Evolutionary conservation across 2,113 vertebrate genomes (phyloP).

Genomic region (Pica pica): DNA sequence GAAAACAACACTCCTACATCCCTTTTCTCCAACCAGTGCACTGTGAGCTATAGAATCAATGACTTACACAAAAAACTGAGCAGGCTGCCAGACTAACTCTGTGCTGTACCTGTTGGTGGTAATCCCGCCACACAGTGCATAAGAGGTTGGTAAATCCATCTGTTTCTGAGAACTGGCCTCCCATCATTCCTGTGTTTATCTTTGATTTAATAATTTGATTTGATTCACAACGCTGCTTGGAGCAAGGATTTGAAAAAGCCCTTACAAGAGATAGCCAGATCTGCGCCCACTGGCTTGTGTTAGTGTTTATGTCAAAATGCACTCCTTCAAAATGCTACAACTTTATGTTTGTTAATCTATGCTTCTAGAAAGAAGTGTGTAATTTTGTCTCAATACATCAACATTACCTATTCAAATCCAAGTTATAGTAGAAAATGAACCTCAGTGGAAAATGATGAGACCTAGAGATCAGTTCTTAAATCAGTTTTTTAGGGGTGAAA

Average conservation of each 20-base stretch:
- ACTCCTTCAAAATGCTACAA: neutral
- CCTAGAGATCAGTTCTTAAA: neutral
- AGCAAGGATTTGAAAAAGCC: neutral
- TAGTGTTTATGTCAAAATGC: neutral
- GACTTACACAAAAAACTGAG: neutral
- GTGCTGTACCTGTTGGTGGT: neutral
- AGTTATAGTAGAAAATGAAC: neutral
- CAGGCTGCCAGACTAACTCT: neutral
- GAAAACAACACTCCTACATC: neutral
- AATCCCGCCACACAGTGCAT: neutral
- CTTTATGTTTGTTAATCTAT: neutral
- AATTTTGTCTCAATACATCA: neutral
- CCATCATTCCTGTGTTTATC: neutral
- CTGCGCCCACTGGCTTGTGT: neutral
- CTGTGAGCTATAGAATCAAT: neutral
- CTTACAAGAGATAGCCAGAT: neutral
- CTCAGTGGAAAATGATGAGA: neutral
- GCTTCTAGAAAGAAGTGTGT: neutral
- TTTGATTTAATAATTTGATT: neutral
- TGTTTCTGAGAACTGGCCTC: neutral
- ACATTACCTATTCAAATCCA: neutral
- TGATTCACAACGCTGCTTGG: neutral
- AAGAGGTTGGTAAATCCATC: neutral
- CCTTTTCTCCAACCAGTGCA: neutral
- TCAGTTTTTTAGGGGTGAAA: neutral